Evolutionary conservation across 30 jellyfish, hydroid and myxozoan species (phyloP).

Genomic region (Hydra vulgaris): DNA sequence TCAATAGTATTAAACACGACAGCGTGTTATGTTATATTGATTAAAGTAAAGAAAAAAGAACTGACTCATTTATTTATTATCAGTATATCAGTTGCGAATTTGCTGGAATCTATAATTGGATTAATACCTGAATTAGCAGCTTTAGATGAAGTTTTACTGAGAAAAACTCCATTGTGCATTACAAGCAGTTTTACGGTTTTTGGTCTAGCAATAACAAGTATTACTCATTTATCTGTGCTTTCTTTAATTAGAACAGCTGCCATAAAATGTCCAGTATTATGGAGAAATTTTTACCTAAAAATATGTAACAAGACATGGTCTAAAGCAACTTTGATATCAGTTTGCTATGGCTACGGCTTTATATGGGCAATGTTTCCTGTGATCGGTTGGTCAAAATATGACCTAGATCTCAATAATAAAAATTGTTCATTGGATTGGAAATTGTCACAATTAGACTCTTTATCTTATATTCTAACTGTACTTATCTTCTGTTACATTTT

Average conservation of each 20-base stretch:
- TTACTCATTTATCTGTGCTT: background rate
- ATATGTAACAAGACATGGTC: background rate
- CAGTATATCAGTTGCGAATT: background rate
- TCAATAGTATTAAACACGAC: background rate
- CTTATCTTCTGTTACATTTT: background rate
- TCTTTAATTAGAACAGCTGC: background rate
- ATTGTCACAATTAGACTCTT: background rate
- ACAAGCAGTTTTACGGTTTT: background rate
- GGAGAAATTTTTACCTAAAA: background rate
- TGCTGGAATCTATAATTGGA: background rate
- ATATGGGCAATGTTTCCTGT: background rate
- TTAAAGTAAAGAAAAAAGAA: constrained; percentile 1
- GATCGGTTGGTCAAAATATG: background rate
- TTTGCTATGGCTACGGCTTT: constrained; percentile 9
- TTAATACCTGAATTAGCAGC: background rate
- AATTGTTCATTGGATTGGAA: constrained; percentile 7
- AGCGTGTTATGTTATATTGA: constrained; percentile 4
- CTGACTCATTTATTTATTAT: background rate
- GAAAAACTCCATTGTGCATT: background rate
- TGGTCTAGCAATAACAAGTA: background rate
- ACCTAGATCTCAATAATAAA: background rate
- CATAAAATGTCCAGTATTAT: background rate
- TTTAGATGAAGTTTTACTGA: background rate
- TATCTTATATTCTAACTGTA: background rate
- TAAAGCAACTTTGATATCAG: background rate